Evolutionary conservation across 2,888 invertebrate genomes (phyloP).

Genomic region (Dorcus parallelipipedus): DNA sequence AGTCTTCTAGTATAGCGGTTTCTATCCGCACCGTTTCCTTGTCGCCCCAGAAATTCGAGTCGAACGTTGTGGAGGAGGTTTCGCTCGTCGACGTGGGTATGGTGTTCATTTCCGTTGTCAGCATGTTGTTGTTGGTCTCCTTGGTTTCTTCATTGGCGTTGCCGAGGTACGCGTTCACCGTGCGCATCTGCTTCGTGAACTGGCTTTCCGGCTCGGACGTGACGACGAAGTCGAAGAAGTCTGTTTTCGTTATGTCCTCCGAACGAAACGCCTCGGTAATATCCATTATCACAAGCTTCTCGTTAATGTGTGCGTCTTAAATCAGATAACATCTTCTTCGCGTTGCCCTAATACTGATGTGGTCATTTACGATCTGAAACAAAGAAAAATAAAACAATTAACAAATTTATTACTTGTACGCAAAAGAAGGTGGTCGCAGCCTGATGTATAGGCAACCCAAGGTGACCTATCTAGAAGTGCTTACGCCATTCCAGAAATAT

Average conservation of each 20-base stretch:
- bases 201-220: slow-evolving; percentile 63
- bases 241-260: slow-evolving; percentile 81
- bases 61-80: slow-evolving; percentile 43
- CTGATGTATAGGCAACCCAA: no score
- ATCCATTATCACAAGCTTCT: slow-evolving; percentile 63
- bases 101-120: slow-evolving; percentile 41
- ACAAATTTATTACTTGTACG: no score
- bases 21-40: slow-evolving; percentile 71
- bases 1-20: slow-evolving; percentile 75
- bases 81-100: slow-evolving; percentile 50
- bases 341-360: slow-evolving; percentile 12
- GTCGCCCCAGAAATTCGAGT: slow-evolving; percentile 63
- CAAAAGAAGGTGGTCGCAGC: no score
- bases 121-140: slow-evolving; percentile 54
- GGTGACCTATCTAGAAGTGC: no score
- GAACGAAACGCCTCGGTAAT: slow-evolving; percentile 76
- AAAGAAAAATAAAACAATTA: background rate
- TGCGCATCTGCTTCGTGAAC: slow-evolving; percentile 66
- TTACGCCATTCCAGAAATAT: no score
- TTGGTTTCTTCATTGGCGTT: slow-evolving; percentile 51
- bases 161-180: slow-evolving; percentile 65
- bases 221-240: slow-evolving; percentile 86
- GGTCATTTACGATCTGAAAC: slow-evolving; percentile 11
- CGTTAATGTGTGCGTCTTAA: slow-evolving; percentile 5
- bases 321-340: slow-evolving; percentile 11